These are phyloP conservation scores for Ephydatia muelleri DNA, from an alignment of 37 sponge, comb jelly and placozoan genomes.

Conservation along the genomic window DNA sequence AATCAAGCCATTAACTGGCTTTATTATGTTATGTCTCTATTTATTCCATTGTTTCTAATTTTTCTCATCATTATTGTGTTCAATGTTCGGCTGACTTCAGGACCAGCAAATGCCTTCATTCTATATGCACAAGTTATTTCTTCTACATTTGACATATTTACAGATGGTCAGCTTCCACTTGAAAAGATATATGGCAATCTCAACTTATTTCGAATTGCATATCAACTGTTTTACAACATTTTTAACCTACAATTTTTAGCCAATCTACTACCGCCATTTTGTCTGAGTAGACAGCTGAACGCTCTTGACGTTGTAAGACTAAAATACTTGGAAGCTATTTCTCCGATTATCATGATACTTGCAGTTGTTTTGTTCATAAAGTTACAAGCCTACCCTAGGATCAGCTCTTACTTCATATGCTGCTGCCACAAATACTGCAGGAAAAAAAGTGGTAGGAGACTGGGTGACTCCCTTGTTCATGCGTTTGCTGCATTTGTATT, in stretches of 20 bases:
- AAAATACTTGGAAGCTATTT: slow-evolving; percentile 36
- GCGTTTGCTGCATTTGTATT: no score
- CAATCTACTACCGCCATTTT: not conserved
- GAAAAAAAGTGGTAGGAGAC: no score
- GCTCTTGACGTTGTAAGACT: slow-evolving; percentile 22
- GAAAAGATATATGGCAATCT: no score
- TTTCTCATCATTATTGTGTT: slow-evolving; percentile 48
- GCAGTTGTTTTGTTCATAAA: slow-evolving; percentile 14
- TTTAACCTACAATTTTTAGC: slow-evolving; percentile 51
- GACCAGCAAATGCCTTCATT: slow-evolving; percentile 63
- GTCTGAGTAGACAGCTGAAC: slow-evolving; percentile 14
- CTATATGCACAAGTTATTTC: slow-evolving; percentile 41
- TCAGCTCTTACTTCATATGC: no score
- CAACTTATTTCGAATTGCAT: not conserved
- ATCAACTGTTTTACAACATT: slow-evolving; percentile 41
- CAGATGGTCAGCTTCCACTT: slow-evolving; percentile 30
- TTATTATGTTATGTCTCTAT: slow-evolving; percentile 23
- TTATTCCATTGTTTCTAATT: slow-evolving; percentile 22
- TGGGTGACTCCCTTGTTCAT: no score
- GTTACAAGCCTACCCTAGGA: no score
- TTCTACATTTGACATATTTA: slow-evolving; percentile 5
- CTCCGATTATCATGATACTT: slow-evolving; percentile 46
- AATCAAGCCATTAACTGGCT: no score
- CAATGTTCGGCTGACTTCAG: slow-evolving; percentile 44
- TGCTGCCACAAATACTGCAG: no score